phyloP scores from a whole-genome alignment of 1,140 invertebrate species.

The Aphaenogaster rudis region DNA sequence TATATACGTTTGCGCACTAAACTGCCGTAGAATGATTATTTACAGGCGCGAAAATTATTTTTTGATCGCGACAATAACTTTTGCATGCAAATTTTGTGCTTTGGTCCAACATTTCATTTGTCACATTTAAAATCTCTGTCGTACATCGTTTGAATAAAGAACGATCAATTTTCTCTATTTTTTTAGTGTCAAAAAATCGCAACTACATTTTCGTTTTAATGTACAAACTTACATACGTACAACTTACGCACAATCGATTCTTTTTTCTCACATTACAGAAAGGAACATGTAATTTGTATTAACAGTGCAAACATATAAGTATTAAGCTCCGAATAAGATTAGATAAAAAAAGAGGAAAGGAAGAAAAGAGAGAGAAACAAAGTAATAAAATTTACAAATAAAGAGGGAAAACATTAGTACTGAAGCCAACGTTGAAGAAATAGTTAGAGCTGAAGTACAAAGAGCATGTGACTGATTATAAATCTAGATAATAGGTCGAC shows the following conservation, averaged over 20 bases:
- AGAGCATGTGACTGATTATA: conserved; percentile 57
- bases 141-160: background rate
- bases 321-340: background rate
- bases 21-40: background rate
- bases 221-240: background rate
- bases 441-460: background rate
- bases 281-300: background rate
- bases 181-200: background rate
- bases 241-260: background rate
- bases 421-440: background rate
- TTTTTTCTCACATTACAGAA: background rate
- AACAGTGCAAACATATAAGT: background rate
- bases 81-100: background rate
- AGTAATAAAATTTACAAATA: background rate
- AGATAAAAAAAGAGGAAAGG: background rate
- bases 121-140: background rate
- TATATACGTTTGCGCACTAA: conserved; percentile 5
- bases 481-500: conserved; percentile 51
- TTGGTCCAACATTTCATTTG: background rate
- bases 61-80: background rate
- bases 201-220: background rate
- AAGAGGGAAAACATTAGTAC: background rate
- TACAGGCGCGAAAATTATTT: background rate
- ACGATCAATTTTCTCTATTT: background rate
- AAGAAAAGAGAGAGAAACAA: background rate